phyloP scores from a whole-genome alignment of 2,888 invertebrate genomes.

The Phengaris arion region DNA sequence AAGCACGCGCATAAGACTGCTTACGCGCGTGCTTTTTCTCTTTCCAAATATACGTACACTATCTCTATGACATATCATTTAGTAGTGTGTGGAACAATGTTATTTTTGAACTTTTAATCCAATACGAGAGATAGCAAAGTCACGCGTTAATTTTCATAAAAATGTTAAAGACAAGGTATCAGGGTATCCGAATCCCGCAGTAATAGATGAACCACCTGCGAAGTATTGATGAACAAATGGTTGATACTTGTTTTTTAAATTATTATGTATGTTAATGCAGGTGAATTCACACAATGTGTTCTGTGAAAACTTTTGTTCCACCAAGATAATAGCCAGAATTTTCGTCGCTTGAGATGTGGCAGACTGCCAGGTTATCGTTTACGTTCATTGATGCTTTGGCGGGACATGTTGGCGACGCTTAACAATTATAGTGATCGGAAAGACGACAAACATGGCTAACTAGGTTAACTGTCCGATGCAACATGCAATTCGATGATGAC shows the following conservation, averaged over 20 bases:
- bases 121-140: too few relatives aligned
- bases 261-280: too few relatives aligned
- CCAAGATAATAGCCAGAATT: neutral
- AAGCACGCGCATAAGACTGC: too few relatives aligned
- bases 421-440: neutral
- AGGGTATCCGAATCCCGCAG: too few relatives aligned
- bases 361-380: neutral
- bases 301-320: neutral
- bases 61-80: neutral
- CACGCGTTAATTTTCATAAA: too few relatives aligned
- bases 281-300: too few relatives aligned
- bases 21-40: slow-evolving; percentile 10
- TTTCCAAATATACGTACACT: neutral
- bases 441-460: neutral
- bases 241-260: too few relatives aligned
- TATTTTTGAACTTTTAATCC: neutral
- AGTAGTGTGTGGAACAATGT: neutral
- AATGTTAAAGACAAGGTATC: too few relatives aligned
- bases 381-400: slow-evolving; percentile 8
- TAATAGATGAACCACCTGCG: too few relatives aligned
- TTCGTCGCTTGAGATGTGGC: neutral
- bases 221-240: too few relatives aligned
- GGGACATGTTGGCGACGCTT: neutral
- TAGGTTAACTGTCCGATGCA: slow-evolving; percentile 6
- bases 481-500: neutral